phyloP scores from a whole-genome alignment of 92 coral and sea anemone genomes.

The Galaxea fascicularis region DNA sequence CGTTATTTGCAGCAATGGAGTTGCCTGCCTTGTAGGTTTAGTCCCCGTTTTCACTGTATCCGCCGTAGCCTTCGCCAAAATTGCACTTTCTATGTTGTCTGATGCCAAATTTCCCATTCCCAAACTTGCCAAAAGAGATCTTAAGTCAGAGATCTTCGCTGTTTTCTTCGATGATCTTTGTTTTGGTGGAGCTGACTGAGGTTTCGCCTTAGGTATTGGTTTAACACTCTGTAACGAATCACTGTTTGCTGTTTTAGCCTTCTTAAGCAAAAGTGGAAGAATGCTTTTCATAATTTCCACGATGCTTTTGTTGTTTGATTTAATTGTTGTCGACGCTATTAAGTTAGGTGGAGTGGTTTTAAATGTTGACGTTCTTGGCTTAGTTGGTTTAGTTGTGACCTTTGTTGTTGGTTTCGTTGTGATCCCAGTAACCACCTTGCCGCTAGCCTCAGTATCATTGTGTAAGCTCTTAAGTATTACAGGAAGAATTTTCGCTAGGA shows the following conservation, averaged over 20 bases:
- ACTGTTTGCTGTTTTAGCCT: constrained; percentile 16
- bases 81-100: constrained; percentile 7
- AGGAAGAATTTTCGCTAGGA: constrained; percentile 75
- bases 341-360: constrained; percentile 36
- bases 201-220: constrained; percentile 37
- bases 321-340: constrained; percentile 43
- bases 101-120: constrained; percentile 52
- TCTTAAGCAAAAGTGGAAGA: constrained; percentile 79
- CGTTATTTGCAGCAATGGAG: constrained; percentile 9
- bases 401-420: constrained; percentile 39
- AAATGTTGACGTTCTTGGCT: constrained; percentile 46
- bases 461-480: constrained; percentile 69
- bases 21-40: constrained; percentile 22
- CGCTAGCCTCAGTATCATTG: constrained; percentile 6
- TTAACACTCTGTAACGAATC: constrained; percentile 31
- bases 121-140: constrained; percentile 45
- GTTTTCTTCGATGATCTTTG: background rate
- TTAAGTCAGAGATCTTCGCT: background rate
- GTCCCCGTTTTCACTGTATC: background rate
- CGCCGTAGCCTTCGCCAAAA: background rate
- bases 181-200: constrained; percentile 10
- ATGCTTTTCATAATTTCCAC: constrained; percentile 70
- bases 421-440: constrained; percentile 14
- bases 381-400: constrained; percentile 19
- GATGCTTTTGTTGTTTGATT: constrained; percentile 44